phyloP scores from a whole-genome alignment of 2,797 vertebrate genomes.

The Vespertilio murinus region DNA sequence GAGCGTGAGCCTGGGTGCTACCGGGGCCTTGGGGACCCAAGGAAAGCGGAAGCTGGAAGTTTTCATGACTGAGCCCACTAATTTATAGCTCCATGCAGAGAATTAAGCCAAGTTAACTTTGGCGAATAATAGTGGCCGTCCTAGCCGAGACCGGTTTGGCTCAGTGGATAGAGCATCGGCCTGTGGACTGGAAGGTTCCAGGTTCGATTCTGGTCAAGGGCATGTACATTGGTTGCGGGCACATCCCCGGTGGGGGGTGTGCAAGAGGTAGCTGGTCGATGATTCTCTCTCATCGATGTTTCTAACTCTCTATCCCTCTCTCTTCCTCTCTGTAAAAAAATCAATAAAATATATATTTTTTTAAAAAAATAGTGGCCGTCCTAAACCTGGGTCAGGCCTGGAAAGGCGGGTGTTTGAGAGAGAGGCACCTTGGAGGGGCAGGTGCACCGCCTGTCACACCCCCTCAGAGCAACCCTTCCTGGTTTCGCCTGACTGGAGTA shows the following conservation, averaged over 20 bases:
- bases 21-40: neutral
- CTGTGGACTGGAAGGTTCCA: too few species aligned
- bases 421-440: neutral
- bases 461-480: neutral
- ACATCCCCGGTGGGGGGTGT: too few species aligned
- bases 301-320: too few species aligned
- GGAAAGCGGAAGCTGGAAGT: neutral
- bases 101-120: conserved; percentile 1
- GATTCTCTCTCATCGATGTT: too few species aligned
- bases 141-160: too few species aligned
- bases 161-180: too few species aligned
- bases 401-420: neutral
- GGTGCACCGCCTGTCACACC: neutral
- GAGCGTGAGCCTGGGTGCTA: too few species aligned
- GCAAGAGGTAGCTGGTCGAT: too few species aligned
- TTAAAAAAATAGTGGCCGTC: neutral
- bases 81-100: neutral
- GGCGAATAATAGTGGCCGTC: neutral
- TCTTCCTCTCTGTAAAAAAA: too few species aligned
- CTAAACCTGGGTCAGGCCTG: neutral
- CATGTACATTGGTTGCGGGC: too few species aligned
- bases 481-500: neutral
- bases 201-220: too few species aligned
- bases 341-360: too few species aligned
- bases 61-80: neutral